Conservation (phyloP, 2,113 vertebrate genomes). For the Osmerus eperlanus region DNA sequence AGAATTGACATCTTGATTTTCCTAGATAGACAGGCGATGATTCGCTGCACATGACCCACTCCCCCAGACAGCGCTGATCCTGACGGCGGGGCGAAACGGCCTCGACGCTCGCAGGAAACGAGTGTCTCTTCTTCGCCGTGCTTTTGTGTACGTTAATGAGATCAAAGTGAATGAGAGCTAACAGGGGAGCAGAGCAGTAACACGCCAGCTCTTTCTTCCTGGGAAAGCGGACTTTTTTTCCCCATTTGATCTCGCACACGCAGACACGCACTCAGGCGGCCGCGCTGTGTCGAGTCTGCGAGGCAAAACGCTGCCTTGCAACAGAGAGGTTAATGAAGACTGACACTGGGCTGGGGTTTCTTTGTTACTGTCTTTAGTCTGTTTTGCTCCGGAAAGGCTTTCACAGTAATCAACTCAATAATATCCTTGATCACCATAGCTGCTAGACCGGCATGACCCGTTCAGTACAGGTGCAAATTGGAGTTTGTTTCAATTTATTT, state of each 20-base stretch:
- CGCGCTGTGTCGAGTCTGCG: conserved; percentile 60
- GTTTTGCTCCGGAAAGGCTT: conserved; percentile 42
- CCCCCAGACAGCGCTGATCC: too few relatives aligned
- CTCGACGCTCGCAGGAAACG: too few relatives aligned
- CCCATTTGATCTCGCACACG: conserved; percentile 61
- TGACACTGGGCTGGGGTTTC: conserved; percentile 53
- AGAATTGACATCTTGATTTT: too few relatives aligned
- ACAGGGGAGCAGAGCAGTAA: conserved; percentile 59
- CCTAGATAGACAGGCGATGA: too few relatives aligned
- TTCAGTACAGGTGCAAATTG: conserved; percentile 58
- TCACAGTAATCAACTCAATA: conserved; percentile 67
- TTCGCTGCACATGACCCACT: too few relatives aligned
- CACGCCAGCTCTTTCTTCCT: conserved; percentile 68
- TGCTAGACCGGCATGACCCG: conserved; percentile 59
- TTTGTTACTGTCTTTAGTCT: conserved; percentile 58
- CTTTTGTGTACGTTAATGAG: conserved; percentile 62
- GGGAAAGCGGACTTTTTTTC: conserved; percentile 57
- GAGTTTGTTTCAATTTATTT: conserved; percentile 49
- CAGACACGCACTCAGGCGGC: conserved; percentile 28
- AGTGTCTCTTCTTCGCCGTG: not conserved
- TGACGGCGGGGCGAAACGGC: too few relatives aligned
- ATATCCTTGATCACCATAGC: conserved; percentile 65
- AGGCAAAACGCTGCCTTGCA: conserved; percentile 28
- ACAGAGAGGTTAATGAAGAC: conserved; percentile 65
- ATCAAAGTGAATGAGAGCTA: conserved; percentile 75